Conservation (phyloP, 2,888 invertebrate species). For the Gortyna flavago region DNA sequence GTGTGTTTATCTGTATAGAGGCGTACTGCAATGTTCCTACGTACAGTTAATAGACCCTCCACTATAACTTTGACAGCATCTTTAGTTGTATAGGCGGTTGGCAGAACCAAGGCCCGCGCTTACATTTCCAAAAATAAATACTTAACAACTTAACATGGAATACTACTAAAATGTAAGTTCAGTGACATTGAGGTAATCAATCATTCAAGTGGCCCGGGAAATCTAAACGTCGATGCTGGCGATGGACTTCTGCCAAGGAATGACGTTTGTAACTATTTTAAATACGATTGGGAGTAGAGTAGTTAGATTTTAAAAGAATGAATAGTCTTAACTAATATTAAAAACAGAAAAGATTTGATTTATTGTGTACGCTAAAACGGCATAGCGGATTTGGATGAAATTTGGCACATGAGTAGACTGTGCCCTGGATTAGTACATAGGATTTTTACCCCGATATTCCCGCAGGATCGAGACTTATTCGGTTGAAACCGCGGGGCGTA, state of each 20-base stretch:
- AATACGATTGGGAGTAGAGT: not conserved
- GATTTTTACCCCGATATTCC: too few species aligned
- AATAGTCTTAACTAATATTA: not conserved
- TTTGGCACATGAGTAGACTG: not conserved
- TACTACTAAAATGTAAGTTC: constrained; percentile 17
- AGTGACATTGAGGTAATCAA: constrained; percentile 22
- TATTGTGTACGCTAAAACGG: not conserved
- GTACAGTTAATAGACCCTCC: not conserved
- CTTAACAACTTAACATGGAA: not conserved
- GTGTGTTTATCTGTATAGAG: not conserved
- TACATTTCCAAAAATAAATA: not conserved
- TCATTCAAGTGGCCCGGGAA: constrained; percentile 26
- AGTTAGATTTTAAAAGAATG: not conserved
- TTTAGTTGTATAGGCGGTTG: not conserved
- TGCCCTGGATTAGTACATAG: not conserved
- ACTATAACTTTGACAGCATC: not conserved
- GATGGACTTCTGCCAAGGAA: constrained; percentile 48
- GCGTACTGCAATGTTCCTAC: too few species aligned
- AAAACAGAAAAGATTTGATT: not conserved
- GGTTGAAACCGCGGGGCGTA: too few species aligned
- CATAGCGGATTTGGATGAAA: too few species aligned
- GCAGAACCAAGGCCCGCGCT: too few species aligned
- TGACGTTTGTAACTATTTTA: constrained; percentile 46
- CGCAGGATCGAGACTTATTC: too few species aligned
- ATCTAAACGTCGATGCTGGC: not conserved